Percentiles rank a stretch among this genome's conserved stretches.
Evolutionary conservation across 2,888 invertebrate species (phyloP).

Genomic region (Pogonocherus hispidulus): DNA sequence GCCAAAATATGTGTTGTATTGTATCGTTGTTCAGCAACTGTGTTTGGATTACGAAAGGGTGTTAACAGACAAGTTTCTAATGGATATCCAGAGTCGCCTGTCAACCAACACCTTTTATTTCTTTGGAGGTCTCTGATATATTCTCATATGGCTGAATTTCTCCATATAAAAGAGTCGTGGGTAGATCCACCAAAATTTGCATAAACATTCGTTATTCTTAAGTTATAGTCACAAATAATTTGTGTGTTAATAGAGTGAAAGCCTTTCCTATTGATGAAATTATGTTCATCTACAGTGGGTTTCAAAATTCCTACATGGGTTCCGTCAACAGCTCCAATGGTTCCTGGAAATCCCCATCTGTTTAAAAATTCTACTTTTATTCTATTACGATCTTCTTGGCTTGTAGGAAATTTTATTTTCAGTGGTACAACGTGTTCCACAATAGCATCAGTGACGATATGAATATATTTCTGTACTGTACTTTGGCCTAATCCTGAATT

Average conservation of each 20-base stretch:
- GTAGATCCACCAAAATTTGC: slow-evolving; percentile 16
- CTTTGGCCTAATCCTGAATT: not conserved
- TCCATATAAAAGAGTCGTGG: slow-evolving; percentile 12
- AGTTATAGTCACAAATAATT: slow-evolving; percentile 18
- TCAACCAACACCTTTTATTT: not conserved
- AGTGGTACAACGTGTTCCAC: not conserved
- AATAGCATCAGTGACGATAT: not conserved
- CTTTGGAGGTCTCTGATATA: not conserved
- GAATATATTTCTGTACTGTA: not conserved
- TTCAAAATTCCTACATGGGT: slow-evolving; percentile 24
- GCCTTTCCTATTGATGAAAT: slow-evolving; percentile 22
- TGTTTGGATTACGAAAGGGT: slow-evolving; percentile 34
- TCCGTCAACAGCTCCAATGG: slow-evolving; percentile 19
- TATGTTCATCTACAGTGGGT: slow-evolving; percentile 26
- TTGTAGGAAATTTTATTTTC: not conserved
- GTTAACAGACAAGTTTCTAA: slow-evolving; percentile 39
- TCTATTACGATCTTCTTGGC: not conserved
- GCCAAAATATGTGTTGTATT: slow-evolving; percentile 34
- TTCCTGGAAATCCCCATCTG: slow-evolving; percentile 18
- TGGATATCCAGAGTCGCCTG: slow-evolving; percentile 38
- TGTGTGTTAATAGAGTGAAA: slow-evolving; percentile 14
- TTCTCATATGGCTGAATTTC: slow-evolving; percentile 3
- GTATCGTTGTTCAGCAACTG: slow-evolving; percentile 29
- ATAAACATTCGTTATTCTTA: slow-evolving; percentile 12
- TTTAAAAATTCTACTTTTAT: slow-evolving; percentile 20